These are phyloP conservation scores for Ceryle rudis DNA, from an alignment of 2,797 vertebrate genomes.

Conservation along the genomic window DNA sequence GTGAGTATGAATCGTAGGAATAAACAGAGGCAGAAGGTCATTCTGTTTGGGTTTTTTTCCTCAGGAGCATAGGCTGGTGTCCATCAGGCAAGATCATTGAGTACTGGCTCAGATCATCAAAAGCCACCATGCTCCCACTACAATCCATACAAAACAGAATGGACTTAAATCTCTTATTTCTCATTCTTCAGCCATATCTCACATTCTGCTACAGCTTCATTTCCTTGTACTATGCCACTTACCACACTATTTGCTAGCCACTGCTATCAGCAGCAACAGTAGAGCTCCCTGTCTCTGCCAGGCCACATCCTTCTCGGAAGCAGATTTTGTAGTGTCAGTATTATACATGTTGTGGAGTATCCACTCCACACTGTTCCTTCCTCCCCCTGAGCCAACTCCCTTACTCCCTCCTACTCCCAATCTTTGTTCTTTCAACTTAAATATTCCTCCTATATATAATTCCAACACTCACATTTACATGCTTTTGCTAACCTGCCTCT, in stretches of 20 bases:
- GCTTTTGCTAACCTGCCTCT: neutral
- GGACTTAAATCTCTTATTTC: neutral
- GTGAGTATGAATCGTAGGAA: neutral
- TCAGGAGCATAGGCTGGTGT: neutral
- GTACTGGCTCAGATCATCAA: neutral
- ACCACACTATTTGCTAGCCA: neutral
- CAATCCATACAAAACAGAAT: neutral
- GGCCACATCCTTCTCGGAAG: neutral
- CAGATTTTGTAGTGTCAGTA: neutral
- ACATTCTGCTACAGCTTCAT: neutral
- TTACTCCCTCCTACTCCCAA: neutral
- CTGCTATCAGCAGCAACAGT: neutral
- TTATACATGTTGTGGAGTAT: neutral
- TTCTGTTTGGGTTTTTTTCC: neutral
- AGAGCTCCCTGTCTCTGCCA: neutral
- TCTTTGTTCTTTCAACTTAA: neutral
- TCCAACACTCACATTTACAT: neutral
- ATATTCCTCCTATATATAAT: neutral
- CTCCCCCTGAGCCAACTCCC: neutral
- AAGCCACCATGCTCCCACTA: neutral
- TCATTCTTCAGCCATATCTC: neutral
- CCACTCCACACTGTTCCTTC: neutral
- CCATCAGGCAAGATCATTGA: neutral
- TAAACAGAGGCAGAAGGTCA: neutral
- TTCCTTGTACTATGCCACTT: neutral